Conservation (phyloP, 2,113 vertebrate genomes). For the Pogona vitticeps region DNA sequence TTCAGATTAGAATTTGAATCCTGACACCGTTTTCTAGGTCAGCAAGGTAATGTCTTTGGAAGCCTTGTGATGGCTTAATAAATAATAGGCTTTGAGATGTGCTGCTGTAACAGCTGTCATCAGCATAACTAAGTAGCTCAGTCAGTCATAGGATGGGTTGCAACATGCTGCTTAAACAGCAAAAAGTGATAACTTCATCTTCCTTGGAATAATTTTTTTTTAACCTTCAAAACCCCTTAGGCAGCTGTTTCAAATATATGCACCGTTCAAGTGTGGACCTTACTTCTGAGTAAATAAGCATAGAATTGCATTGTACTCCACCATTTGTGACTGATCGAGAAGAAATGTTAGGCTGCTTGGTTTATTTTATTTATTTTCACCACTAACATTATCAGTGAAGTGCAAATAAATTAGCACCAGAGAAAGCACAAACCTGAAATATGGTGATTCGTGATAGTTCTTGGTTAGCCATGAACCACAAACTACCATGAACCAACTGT, state of each 20-base stretch:
- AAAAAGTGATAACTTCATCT: neutral
- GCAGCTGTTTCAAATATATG: neutral
- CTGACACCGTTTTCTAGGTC: neutral
- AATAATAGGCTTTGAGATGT: neutral
- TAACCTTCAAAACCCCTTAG: neutral
- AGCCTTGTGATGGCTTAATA: neutral
- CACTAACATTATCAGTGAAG: neutral
- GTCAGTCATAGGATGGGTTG: neutral
- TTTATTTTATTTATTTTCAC: neutral
- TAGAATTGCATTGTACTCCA: neutral
- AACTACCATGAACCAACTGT: no score
- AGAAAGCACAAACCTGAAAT: no score
- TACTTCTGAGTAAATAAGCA: neutral
- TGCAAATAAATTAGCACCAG: neutral
- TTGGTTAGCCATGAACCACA: no score
- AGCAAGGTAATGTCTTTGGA: neutral
- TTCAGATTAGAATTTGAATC: neutral
- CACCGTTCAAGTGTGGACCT: neutral
- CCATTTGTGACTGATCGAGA: neutral
- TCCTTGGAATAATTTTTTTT: neutral
- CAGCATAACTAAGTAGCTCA: neutral
- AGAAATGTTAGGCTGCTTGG: neutral
- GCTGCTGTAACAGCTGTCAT: neutral
- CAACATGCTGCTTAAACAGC: neutral
- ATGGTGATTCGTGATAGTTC: no score